Evolutionary conservation across 2,888 invertebrate genomes (phyloP), one percentile per base, ranked within the genome.

Genomic region (Tetranychus truncatus): DNA sequence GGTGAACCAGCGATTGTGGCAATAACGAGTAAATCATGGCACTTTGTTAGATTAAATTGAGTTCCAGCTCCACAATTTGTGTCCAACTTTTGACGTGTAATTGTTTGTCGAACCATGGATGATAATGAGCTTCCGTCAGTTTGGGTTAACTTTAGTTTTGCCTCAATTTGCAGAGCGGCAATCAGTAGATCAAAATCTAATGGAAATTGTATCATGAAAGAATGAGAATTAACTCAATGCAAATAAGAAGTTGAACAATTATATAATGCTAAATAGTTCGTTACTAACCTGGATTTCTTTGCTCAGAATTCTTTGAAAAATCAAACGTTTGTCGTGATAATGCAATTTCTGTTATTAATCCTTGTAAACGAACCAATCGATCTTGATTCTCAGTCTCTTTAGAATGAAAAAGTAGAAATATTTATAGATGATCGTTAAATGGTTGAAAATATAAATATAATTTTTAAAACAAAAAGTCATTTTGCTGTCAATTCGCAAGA

Each of bases 11-110:
- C 69, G 55, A 72, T 76, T n/a, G 73, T 21, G 0, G 67, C 15
- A 21, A 74, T 46, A 8, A 71, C 24, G 3, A 76, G 11, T 11
- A 76, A 69, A 21, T 74, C 74, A 21, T 71, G 69, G 18, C 74
- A 76, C 34, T 71, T 45, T 5, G 72, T n/a, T 7, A 72, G 9
- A 18, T 45, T 72, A 11, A 46, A 72, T 9, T 72, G 15, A 45
- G 15, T 15, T 72, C 46, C 72, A 55, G 7, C 18, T 24, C 76
- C 74, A 66, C 76, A 72, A 18, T 24, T 20, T n/a, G 20, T 15
- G 1, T 46, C 46, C 5, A 72, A 15, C 11, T 45, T 34, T 45
- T 24, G 24, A 11, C 46, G 20, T 20, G 21, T 72, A 6, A 72
- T 15, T 11, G 72, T 24, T 8, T n/a, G 9, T 11, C 72, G 34